A percentile compares a stretch with the other conserved stretches of the same genome.
Conservation (phyloP, 2,888 invertebrate species). For the Cosmia trapezina region DNA sequence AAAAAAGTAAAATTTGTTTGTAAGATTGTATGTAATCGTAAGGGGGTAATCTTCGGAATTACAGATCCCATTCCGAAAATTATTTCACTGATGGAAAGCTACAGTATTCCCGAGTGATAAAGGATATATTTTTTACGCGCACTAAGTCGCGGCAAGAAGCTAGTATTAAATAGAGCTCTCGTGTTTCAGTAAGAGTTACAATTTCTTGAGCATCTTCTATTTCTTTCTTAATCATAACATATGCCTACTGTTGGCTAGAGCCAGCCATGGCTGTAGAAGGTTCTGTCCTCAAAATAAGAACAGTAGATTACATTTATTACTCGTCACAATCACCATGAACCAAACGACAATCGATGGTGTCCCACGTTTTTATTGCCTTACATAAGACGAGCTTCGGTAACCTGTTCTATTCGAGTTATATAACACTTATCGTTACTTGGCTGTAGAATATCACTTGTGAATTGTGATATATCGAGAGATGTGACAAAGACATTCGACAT, state of each 20-base stretch:
- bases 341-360: constrained; percentile 22
- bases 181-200: neutral
- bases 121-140: too few relatives aligned
- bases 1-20: too few relatives aligned
- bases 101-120: too few relatives aligned
- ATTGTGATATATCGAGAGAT: neutral
- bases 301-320: neutral
- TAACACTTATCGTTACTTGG: constrained; percentile 18
- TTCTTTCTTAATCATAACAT: neutral
- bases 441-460: neutral
- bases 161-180: neutral
- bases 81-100: too few relatives aligned
- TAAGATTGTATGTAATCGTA: too few relatives aligned
- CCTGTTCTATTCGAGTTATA: constrained; percentile 38
- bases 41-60: too few relatives aligned
- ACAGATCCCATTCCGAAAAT: too few relatives aligned
- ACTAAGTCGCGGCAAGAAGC: too few relatives aligned
- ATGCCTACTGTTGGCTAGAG: neutral
- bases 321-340: constrained; percentile 12
- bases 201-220: too few relatives aligned
- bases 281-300: neutral
- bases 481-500: neutral
- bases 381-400: constrained; percentile 34
- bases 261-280: neutral
- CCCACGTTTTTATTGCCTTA: constrained; percentile 54